A percentile compares a stretch with the other conserved stretches of the same genome.
phyloP scores from a whole-genome alignment of 2,797 vertebrate genomes.

The Zenarchopterus dispar region DNA sequence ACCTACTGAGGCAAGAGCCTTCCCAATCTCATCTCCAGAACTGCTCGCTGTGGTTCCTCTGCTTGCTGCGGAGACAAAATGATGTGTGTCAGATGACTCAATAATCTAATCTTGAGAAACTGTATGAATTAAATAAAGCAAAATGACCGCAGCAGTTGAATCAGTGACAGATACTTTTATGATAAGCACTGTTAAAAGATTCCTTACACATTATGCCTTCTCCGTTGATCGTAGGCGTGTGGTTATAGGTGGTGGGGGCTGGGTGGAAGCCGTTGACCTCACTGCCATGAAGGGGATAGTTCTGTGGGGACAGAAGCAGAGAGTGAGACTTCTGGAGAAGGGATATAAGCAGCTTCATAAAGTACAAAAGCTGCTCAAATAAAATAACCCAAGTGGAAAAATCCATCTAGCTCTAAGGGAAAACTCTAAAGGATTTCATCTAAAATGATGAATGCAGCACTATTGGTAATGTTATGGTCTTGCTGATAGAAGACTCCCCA shows the following conservation, averaged over 20 bases:
- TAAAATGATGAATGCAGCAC: too few relatives aligned
- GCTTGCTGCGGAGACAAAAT: constrained; percentile 81
- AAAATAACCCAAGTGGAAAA: neutral
- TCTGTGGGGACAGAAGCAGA: constrained; percentile 82
- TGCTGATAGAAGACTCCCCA: too few relatives aligned
- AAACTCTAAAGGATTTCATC: too few relatives aligned
- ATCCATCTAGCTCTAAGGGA: too few relatives aligned
- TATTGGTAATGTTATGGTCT: too few relatives aligned
- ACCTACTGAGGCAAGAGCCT: constrained; percentile 97
- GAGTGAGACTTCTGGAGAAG: constrained; percentile 64
- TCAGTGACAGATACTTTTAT: neutral
- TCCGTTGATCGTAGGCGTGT: constrained; percentile 91
- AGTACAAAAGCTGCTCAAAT: constrained; percentile 17
- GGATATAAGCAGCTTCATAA: constrained; percentile 47
- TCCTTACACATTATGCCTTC: constrained; percentile 90
- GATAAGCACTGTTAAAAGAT: neutral
- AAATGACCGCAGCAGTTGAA: constrained; percentile 21
- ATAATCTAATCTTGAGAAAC: constrained; percentile 24
- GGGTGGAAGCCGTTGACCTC: constrained; percentile 93
- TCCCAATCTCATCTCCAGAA: constrained; percentile 97
- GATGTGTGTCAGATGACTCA: constrained; percentile 44
- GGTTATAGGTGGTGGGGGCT: constrained; percentile 87
- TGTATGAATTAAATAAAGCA: neutral
- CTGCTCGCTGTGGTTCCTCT: constrained; percentile 91
- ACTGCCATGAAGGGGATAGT: constrained; percentile 91